Conservation (phyloP, 2,888 invertebrate genomes). For the Hedychridium roseum region DNA sequence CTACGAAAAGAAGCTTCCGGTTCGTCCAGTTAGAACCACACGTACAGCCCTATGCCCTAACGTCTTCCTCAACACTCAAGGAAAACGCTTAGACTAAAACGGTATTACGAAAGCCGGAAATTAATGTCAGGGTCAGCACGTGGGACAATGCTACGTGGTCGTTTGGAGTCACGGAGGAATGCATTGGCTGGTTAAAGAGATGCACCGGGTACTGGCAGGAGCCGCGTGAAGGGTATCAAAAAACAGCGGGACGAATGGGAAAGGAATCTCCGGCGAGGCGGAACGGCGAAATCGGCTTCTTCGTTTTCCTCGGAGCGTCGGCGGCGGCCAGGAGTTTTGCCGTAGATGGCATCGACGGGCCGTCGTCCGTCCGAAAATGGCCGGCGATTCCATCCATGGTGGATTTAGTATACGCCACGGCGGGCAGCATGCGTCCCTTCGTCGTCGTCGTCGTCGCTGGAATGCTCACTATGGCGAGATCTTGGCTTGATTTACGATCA, state of each 20-base stretch:
- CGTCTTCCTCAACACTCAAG: too few species aligned
- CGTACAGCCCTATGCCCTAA: too few species aligned
- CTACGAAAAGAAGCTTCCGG: slow-evolving; percentile 21
- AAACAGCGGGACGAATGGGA: too few species aligned
- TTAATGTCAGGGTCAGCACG: too few species aligned
- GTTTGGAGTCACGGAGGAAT: too few species aligned
- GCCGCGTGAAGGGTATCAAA: too few species aligned
- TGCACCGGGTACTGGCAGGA: too few species aligned
- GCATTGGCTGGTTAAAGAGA: too few species aligned
- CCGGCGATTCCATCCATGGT: slow-evolving; percentile 47
- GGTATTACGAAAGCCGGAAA: too few species aligned
- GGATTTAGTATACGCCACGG: slow-evolving; percentile 38
- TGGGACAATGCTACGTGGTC: too few species aligned
- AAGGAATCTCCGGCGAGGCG: not conserved
- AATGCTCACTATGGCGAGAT: slow-evolving; percentile 50
- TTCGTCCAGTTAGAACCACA: too few species aligned
- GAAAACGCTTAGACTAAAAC: too few species aligned
- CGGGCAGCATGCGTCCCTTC: slow-evolving; percentile 21
- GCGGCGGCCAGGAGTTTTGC: slow-evolving; percentile 48
- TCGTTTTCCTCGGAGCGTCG: slow-evolving; percentile 42
- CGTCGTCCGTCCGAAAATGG: slow-evolving; percentile 52
- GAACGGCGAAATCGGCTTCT: slow-evolving; percentile 6
- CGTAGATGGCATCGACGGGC: slow-evolving; percentile 45
- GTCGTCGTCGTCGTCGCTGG: slow-evolving; percentile 29
- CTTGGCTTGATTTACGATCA: slow-evolving; percentile 47